Base-by-base conservation (phyloP, 1,140 invertebrate species). In the Neodiprion lecontei region DNA sequence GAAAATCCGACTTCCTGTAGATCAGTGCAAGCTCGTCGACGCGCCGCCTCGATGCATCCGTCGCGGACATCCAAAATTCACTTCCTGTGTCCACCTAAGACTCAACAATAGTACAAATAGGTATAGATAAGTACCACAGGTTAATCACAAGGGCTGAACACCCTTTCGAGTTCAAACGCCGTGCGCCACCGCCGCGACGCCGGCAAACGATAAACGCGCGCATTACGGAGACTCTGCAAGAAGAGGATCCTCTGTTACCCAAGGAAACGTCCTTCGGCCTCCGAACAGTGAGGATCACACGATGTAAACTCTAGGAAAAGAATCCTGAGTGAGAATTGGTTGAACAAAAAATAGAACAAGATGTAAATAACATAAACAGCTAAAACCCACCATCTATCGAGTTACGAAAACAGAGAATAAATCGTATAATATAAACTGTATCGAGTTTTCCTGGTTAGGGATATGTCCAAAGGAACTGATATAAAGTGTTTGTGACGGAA, bases 1-100 rank as follows among this genome's bases (percentile, higher is more conserved):
- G 53, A 9, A 61, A 61, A 17, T 61, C 11, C 53, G 53, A 61
- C n/a, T 61, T 61, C 53, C n/a, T 61, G 11, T 61, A 9, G 53
- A 14, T 61, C 53, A 61, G 53, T 9, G 53, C 53, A 61, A 61
- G 53, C 9, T 61, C 53, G 79, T 80, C 80, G 79, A 80, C 81
- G 82, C 82, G 82, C 82, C 82, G 83, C 82, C 83, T 81, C 83
- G 28, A 40, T 40, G 28, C 77, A 84, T 74, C 78, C 74, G 81
- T 77, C 78, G 80, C 81, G 79, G 79, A 82, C 82, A 40, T 1
- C 28, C 79, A 72, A 76, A 72, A 66, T 74, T 17, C 53, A 17
- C 53, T 61, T 66, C 53, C 48, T 50, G 53, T 48, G 4, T 23
- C 5, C 68, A 23, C 68, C 11, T 69, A n/a, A 69, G 8, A n/a